phyloP scores from a whole-genome alignment of 2,797 vertebrate species.

The Streptopelia turtur region DNA sequence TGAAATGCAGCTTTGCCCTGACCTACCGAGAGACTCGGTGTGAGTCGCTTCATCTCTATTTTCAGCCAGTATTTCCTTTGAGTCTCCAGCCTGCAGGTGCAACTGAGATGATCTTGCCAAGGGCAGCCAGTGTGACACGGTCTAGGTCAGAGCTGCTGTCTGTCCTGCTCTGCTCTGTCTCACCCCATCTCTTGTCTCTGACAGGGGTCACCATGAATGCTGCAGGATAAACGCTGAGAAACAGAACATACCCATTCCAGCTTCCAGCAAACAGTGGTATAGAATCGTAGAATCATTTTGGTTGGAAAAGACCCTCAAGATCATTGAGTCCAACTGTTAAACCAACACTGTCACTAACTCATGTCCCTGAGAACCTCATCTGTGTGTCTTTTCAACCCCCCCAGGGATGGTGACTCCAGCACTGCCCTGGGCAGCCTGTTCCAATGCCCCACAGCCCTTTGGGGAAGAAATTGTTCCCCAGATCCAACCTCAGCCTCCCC shows the following conservation, averaged over 20 bases:
- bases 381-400: too few species aligned
- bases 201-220: accelerated
- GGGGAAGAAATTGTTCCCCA: too few species aligned
- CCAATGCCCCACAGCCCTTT: too few species aligned
- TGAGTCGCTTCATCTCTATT: not conserved
- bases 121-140: not conserved
- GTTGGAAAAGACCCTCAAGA: too few species aligned
- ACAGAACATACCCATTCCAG: not conserved
- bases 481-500: too few species aligned
- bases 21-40: not conserved
- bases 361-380: too few species aligned
- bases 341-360: too few species aligned
- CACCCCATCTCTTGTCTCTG: not conserved
- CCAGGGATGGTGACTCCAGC: too few species aligned
- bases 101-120: not conserved
- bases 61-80: not conserved
- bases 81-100: not conserved
- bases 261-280: accelerated
- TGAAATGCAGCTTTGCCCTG: not conserved
- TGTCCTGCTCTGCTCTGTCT: not conserved
- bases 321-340: too few species aligned
- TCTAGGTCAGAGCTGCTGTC: not conserved
- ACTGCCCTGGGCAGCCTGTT: too few species aligned
- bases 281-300: too few species aligned
- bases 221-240: not conserved